These are phyloP conservation scores for Salpingus planirostris DNA, from an alignment of 2,888 invertebrate genomes.

Conservation along the genomic window DNA sequence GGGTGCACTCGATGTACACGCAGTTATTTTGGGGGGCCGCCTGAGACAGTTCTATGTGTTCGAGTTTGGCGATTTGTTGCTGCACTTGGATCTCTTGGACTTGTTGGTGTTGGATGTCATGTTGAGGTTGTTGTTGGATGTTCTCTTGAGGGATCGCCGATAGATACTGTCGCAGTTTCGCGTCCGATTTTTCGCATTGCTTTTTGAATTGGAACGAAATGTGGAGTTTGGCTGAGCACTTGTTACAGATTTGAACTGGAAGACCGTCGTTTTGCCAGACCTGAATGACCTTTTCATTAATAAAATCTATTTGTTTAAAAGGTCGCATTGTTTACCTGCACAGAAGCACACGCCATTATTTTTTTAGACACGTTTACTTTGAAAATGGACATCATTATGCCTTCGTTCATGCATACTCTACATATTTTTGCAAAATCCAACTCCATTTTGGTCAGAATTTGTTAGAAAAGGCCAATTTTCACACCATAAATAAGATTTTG, in stretches of 20 bases:
- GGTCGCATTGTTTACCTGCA: constrained; percentile 34
- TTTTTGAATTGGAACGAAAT: constrained; percentile 44
- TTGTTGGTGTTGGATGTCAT: constrained; percentile 12
- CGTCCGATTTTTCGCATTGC: constrained; percentile 42
- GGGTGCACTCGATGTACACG: constrained; percentile 36
- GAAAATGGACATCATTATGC: constrained; percentile 41
- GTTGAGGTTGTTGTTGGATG: constrained; percentile 15
- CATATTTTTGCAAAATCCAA: constrained; percentile 40
- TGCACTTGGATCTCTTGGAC: constrained; percentile 16
- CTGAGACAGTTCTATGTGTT: constrained; percentile 10
- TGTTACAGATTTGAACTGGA: constrained; percentile 42
- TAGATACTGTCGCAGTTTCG: constrained; percentile 37
- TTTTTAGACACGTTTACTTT: constrained; percentile 43
- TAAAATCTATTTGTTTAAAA: constrained; percentile 2
- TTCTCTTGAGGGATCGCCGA: constrained; percentile 18
- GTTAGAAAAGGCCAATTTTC: no score
- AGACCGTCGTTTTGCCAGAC: constrained; percentile 44
- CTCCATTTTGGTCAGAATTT: constrained; percentile 28
- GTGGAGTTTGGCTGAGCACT: constrained; percentile 41
- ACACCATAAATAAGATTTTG: no score
- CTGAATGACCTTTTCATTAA: constrained; percentile 24
- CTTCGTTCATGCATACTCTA: constrained; percentile 39
- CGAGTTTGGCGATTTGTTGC: constrained; percentile 8
- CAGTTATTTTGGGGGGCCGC: constrained; percentile 26
- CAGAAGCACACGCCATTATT: constrained; percentile 42